These are phyloP conservation scores for Macrochelys suwanniensis DNA, from an alignment of 2,797 vertebrate species.

Conservation along the genomic window DNA sequence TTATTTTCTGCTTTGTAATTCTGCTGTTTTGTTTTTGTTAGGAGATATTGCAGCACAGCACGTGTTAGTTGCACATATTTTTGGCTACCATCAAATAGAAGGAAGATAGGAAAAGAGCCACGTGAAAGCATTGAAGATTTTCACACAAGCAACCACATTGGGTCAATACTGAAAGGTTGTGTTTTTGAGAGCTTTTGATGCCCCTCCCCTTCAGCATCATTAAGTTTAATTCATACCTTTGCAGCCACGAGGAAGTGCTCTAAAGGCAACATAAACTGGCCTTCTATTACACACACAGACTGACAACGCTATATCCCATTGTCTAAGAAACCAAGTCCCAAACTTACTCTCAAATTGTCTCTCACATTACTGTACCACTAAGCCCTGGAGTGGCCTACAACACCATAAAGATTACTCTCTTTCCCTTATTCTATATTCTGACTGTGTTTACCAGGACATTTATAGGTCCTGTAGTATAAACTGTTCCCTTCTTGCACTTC, in stretches of 20 bases:
- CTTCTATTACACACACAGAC: not conserved
- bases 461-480: not conserved
- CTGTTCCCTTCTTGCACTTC: not conserved
- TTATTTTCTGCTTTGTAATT: not conserved
- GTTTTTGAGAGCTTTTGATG: not conserved
- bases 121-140: not conserved
- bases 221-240: conserved; percentile 31
- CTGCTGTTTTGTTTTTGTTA: not conserved
- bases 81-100: not conserved
- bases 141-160: not conserved
- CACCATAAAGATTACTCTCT: not conserved
- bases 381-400: not conserved
- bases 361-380: not conserved
- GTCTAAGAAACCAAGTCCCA: not conserved
- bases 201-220: not conserved
- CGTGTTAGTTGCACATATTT: not conserved
- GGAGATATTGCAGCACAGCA: not conserved
- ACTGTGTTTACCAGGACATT: not conserved
- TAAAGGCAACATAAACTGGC: not conserved
- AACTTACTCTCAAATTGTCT: conserved; percentile 46
- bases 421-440: not conserved
- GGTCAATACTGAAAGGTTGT: not conserved
- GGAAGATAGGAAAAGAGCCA: not conserved
- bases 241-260: conserved; percentile 20
- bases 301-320: not conserved